Conservation (phyloP, 2,113 vertebrate species). For the Boleophthalmus pectinirostris region DNA sequence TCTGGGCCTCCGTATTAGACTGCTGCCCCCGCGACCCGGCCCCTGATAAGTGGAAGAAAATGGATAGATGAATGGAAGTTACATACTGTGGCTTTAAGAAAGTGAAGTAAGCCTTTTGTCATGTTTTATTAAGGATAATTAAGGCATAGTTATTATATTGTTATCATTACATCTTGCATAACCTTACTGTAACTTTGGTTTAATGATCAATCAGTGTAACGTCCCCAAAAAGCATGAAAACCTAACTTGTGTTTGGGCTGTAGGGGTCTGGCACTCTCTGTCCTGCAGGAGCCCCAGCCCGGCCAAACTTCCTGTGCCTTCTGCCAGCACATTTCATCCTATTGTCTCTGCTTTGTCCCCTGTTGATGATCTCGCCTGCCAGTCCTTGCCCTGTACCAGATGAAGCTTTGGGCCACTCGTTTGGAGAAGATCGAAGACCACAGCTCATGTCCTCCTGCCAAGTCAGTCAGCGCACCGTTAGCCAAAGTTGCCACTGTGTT, state of each 20-base stretch:
- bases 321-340: constrained; percentile 66
- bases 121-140: no score
- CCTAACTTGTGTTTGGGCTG: background rate
- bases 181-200: no score
- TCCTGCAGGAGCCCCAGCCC: constrained; percentile 33
- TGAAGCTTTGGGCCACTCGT: constrained; percentile 61
- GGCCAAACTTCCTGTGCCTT: constrained; percentile 50
- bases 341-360: constrained; percentile 42
- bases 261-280: constrained; percentile 28
- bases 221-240: background rate
- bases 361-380: constrained; percentile 37
- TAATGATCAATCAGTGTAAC: background rate
- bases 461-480: constrained; percentile 29
- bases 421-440: constrained; percentile 56
- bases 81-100: no score
- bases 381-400: constrained; percentile 55
- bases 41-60: no score
- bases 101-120: no score
- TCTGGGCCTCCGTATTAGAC: no score
- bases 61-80: no score
- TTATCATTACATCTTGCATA: no score
- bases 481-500: constrained; percentile 54
- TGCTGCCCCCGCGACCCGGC: no score
- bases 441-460: constrained; percentile 34
- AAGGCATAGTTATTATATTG: no score